Evolutionary conservation across 2,797 vertebrate species (phyloP), one percentile per base, ranked within the genome.

Genomic region (Crocidura indochinensis): DNA sequence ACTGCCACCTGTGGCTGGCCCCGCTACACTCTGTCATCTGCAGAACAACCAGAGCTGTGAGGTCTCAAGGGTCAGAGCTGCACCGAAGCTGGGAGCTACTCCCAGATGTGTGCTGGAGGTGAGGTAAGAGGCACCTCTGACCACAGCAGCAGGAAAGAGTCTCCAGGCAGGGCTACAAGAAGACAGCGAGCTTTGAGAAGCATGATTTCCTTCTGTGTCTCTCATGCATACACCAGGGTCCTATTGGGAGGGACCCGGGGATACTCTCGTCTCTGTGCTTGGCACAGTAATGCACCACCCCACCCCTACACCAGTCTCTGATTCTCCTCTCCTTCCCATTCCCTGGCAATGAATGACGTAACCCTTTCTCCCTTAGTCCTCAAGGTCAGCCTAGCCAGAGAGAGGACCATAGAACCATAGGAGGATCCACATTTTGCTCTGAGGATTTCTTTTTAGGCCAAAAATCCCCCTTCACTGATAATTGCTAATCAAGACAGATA

Each of bases 361-460:
- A 96, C 91, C 87, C 78, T 64, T 74, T 87, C 78, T 95, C 87
- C 90, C 84, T 68, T 90, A 82, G 53, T 77, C 86, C 62, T 97
- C 97, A 98, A 98, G 97, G 97, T 98, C 97, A 96, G 84, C n/a
- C 27, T 20, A 60, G 56, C 71, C 47, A 67, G 84, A 82, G 89
- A 94, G 90, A 17, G 65, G 71, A 56, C 1, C 0, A 46, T 12
- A 4, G 81, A 64, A 84, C 90, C 64, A 3, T 19, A 78, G n/a
- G 24, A 87, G 44, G 47, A 88, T 51, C 67, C 9, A 38, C 90
- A 84, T 81, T 87, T 86, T 78, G 65, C 68, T 89, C 65, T 51
- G 14, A 75, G 65, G 75, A 77, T 84, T 93, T 60, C 72, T n/a
- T 49, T 71, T 88, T 62, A 77, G 27, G 74, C 53, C 91, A 88